phyloP scores from a whole-genome alignment of 2,797 vertebrate genomes.

The Erpetoichthys calabaricus region DNA sequence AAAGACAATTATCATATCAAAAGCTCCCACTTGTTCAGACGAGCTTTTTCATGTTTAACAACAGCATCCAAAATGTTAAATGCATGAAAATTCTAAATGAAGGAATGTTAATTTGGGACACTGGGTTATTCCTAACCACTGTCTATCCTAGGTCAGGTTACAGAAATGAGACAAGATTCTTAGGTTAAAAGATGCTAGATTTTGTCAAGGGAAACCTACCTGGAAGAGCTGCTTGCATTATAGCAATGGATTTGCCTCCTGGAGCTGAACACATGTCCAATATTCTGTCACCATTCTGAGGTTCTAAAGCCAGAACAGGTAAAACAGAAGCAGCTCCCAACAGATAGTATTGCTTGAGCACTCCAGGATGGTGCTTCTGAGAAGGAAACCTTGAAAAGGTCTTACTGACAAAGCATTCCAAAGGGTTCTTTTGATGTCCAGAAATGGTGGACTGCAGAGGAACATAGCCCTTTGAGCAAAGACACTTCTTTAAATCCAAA shows the following conservation, averaged over 20 bases:
- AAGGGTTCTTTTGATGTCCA: conserved; percentile 17
- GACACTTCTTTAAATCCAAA: conserved; percentile 40
- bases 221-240: conserved; percentile 71
- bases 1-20: too few relatives aligned
- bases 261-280: conserved; percentile 90
- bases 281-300: conserved; percentile 65
- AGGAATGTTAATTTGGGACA: conserved; percentile 8
- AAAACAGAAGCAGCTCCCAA: conserved; percentile 85
- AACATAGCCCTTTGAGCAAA: conserved; percentile 51
- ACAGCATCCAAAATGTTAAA: too few relatives aligned
- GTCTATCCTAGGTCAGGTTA: conserved; percentile 15
- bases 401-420: conserved; percentile 64
- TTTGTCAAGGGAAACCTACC: conserved; percentile 41
- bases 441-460: conserved; percentile 33
- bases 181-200: too few relatives aligned
- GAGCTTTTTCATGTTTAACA: too few relatives aligned
- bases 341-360: conserved; percentile 77
- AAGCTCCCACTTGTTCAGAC: too few relatives aligned
- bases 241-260: conserved; percentile 77
- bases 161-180: conserved; percentile 1
- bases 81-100: too few relatives aligned
- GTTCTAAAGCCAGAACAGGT: conserved; percentile 71
- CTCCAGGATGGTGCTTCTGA: conserved; percentile 61
- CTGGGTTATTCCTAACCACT: conserved; percentile 8
- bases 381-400: conserved; percentile 51